Percentiles rank a stretch among this genome's conserved stretches.
phyloP scores from a whole-genome alignment of 2,888 invertebrate species.

The Onchidella celtica region DNA sequence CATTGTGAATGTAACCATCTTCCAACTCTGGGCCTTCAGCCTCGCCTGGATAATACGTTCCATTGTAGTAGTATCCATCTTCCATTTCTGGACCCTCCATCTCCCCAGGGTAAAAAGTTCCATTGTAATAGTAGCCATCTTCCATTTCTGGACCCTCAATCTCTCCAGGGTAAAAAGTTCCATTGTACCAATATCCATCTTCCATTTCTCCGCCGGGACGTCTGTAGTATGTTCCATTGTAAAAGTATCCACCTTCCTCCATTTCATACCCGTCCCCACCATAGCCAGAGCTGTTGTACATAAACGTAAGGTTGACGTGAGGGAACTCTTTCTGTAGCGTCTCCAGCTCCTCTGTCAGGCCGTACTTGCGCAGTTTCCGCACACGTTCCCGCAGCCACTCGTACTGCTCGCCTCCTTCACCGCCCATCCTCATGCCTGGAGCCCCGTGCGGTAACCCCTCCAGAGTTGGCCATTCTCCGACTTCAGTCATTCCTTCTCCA shows the following conservation, averaged over 20 bases:
- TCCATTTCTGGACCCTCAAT: slow-evolving; percentile 20
- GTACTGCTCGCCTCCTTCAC: slow-evolving; percentile 2
- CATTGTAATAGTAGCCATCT: slow-evolving; percentile 34
- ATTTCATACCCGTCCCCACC: not conserved
- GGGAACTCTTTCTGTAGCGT: slow-evolving; percentile 44
- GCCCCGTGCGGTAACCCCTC: not conserved
- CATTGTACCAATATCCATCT: slow-evolving; percentile 35
- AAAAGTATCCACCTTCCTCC: slow-evolving; percentile 6
- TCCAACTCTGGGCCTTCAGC: slow-evolving; percentile 19
- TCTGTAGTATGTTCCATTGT: slow-evolving; percentile 5
- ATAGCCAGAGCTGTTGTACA: not conserved
- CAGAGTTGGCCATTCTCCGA: not conserved
- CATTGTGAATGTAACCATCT: slow-evolving; percentile 20
- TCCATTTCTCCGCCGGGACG: slow-evolving; percentile 24
- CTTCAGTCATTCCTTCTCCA: not conserved
- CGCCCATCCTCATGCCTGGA: not conserved
- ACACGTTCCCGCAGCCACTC: slow-evolving; percentile 29
- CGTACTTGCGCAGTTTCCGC: not conserved
- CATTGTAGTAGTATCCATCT: slow-evolving; percentile 32
- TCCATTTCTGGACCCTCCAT: slow-evolving; percentile 5
- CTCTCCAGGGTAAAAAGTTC: slow-evolving; percentile 30
- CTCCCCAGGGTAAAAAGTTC: slow-evolving; percentile 30
- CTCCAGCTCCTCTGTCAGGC: slow-evolving; percentile 27
- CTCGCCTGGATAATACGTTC: slow-evolving; percentile 33
- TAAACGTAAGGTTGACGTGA: slow-evolving; percentile 46